phyloP scores from a whole-genome alignment of 1,140 invertebrate genomes.

The Bombus affinis region DNA sequence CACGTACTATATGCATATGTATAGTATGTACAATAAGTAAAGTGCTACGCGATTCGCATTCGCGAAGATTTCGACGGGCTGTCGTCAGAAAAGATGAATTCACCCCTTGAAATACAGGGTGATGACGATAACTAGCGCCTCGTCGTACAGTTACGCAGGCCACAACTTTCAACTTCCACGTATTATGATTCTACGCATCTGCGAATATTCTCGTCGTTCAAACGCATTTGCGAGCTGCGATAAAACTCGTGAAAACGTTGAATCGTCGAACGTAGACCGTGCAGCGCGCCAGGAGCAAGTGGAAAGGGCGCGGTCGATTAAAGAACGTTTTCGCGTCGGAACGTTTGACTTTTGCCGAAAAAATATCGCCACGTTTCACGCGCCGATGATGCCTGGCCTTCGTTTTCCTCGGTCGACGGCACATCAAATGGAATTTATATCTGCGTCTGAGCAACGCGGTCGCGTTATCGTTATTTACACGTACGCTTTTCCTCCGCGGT shows the following conservation, averaged over 20 bases:
- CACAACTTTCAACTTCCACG: background rate
- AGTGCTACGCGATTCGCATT: background rate
- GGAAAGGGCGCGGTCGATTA: too few relatives aligned
- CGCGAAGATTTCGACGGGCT: background rate
- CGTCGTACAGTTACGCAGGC: background rate
- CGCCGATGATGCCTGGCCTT: background rate
- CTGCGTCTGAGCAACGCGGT: background rate
- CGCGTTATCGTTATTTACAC: slow-evolving; percentile 27
- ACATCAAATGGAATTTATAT: slow-evolving; percentile 44
- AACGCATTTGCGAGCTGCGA: background rate
- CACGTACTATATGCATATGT: slow-evolving; percentile 31
- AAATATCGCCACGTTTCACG: background rate
- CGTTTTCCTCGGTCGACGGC: background rate
- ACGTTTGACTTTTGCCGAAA: background rate
- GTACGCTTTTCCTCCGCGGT: too few relatives aligned
- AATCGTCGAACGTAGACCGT: background rate
- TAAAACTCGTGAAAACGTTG: background rate
- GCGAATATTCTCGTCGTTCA: background rate
- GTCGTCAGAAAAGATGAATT: slow-evolving; percentile 1
- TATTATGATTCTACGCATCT: background rate
- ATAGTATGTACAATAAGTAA: slow-evolving; percentile 57
- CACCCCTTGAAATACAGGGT: background rate
- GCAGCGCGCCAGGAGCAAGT: background rate
- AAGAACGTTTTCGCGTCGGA: background rate
- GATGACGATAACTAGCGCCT: background rate